phyloP scores from a whole-genome alignment of 2,888 invertebrate genomes.

The Napeogenes sylphis region DNA sequence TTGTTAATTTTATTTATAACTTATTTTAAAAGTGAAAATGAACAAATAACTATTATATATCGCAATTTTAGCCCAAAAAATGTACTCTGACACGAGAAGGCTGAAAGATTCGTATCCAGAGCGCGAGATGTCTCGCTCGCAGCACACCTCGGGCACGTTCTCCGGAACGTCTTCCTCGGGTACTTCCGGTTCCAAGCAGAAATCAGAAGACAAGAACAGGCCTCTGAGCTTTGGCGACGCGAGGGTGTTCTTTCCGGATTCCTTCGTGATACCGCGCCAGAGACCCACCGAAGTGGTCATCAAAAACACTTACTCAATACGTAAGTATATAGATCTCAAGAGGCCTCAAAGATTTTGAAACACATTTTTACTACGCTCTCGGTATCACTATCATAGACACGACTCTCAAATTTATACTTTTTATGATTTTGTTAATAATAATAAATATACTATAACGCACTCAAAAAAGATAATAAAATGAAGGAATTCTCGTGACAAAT shows the following conservation, averaged over 20 bases:
- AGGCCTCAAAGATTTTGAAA: too few relatives aligned
- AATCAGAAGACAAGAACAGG: slow-evolving; percentile 56
- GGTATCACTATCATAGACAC: too few relatives aligned
- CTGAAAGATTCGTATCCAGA: slow-evolving; percentile 59
- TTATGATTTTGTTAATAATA: too few relatives aligned
- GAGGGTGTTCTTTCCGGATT: slow-evolving; percentile 73
- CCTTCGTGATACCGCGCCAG: slow-evolving; percentile 69
- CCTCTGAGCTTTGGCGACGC: slow-evolving; percentile 68
- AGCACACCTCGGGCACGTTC: slow-evolving; percentile 63
- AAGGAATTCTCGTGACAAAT: too few relatives aligned
- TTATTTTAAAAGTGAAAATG: too few relatives aligned
- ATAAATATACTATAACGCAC: too few relatives aligned
- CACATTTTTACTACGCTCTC: too few relatives aligned
- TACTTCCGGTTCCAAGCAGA: slow-evolving; percentile 68
- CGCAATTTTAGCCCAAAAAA: slow-evolving; percentile 62
- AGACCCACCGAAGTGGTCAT: slow-evolving; percentile 60
- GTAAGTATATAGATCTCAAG: slow-evolving; percentile 44
- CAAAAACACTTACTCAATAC: slow-evolving; percentile 62
- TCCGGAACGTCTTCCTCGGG: slow-evolving; percentile 72
- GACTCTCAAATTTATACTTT: too few relatives aligned
- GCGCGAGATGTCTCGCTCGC: slow-evolving; percentile 56
- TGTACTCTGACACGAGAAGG: slow-evolving; percentile 58
- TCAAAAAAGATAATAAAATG: too few relatives aligned
- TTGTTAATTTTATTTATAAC: too few relatives aligned
- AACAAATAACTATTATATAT: background rate